Percentiles rank a stretch among this genome's conserved stretches.
These are phyloP conservation scores for Cosmopolites sordidus DNA, from an alignment of 2,888 invertebrate genomes.

Conservation along the genomic window DNA sequence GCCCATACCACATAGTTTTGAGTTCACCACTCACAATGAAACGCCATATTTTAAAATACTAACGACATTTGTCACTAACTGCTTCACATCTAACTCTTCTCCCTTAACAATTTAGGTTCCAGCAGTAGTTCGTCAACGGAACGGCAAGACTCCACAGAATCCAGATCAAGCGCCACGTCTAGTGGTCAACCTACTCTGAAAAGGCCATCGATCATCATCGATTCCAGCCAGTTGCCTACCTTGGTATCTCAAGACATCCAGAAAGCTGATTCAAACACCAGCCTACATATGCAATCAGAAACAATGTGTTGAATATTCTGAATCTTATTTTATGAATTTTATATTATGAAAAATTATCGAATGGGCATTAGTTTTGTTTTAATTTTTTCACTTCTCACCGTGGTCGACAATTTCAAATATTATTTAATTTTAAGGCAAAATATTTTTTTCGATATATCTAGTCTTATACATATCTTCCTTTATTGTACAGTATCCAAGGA, in stretches of 20 bases:
- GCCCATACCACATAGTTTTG: too few species aligned
- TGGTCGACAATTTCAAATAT: too few species aligned
- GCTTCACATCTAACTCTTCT: neutral
- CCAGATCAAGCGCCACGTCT: conserved; percentile 24
- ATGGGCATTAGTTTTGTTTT: too few species aligned
- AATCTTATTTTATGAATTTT: too few species aligned
- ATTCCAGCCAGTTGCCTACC: conserved; percentile 47
- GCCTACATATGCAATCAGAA: conserved; percentile 49
- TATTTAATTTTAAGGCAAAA: too few species aligned
- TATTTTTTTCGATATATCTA: too few species aligned
- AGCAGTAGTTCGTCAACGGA: conserved; percentile 33
- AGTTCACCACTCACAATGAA: too few species aligned
- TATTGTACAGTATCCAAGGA: too few species aligned
- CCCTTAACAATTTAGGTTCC: conserved; percentile 14
- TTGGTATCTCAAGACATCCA: conserved; percentile 36
- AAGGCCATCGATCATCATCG: conserved; percentile 46
- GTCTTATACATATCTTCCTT: too few species aligned
- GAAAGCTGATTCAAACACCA: conserved; percentile 45
- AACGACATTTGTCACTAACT: neutral
- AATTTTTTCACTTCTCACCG: too few species aligned
- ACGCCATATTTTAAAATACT: too few species aligned
- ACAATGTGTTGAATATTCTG: conserved; percentile 45
- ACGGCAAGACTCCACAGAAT: conserved; percentile 44
- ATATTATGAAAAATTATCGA: too few species aligned
- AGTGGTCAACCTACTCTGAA: conserved; percentile 32